phyloP scores from a whole-genome alignment of 2,797 vertebrate genomes.

The Caiman crocodilus region DNA sequence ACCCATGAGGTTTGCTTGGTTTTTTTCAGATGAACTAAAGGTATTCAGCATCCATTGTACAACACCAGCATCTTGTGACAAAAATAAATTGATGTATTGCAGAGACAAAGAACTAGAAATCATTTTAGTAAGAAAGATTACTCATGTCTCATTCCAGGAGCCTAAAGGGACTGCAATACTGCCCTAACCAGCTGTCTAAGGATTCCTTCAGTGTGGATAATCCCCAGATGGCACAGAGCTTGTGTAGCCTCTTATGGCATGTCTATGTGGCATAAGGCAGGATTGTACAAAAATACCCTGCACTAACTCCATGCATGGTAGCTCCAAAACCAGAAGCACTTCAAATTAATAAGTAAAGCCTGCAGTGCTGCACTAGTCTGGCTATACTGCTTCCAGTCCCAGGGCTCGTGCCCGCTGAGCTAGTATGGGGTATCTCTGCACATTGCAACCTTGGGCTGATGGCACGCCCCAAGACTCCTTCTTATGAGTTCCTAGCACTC shows the following conservation, averaged over 20 bases:
- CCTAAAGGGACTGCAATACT: background rate
- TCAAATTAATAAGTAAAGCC: no score
- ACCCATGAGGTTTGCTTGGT: background rate
- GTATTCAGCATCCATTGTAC: background rate
- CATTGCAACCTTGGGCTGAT: no score
- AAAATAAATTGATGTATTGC: background rate
- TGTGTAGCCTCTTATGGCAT: background rate
- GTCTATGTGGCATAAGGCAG: no score
- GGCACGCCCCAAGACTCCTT: background rate
- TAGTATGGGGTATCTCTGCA: no score
- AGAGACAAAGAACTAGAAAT: background rate
- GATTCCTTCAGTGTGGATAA: background rate
- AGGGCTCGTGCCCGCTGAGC: no score
- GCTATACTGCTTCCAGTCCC: no score
- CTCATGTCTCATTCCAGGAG: background rate
- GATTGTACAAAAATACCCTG: no score
- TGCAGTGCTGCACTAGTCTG: no score
- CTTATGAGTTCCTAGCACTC: background rate
- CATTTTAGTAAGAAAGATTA: background rate
- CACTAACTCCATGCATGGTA: no score
- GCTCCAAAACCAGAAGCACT: no score
- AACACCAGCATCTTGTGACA: background rate
- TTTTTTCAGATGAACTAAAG: background rate
- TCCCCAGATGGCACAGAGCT: background rate
- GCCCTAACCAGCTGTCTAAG: background rate